A percentile compares a stretch with the other conserved stretches of the same genome.
Evolutionary conservation across 2,888 invertebrate genomes (phyloP).

Genomic region (Stratiomys singularior): DNA sequence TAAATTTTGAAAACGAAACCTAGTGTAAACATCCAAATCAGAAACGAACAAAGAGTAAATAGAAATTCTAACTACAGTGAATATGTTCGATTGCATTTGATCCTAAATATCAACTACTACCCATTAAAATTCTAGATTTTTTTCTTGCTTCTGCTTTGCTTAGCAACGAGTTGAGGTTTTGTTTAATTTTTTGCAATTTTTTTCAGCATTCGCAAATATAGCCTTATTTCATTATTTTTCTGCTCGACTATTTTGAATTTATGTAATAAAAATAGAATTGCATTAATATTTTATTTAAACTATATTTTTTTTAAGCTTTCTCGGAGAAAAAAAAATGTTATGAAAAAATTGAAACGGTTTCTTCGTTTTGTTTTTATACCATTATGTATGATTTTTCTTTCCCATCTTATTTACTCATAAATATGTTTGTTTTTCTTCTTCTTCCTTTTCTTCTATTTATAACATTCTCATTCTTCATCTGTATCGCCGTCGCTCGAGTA

Average conservation of each 20-base stretch:
- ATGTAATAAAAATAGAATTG: constrained; percentile 47
- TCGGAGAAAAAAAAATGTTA: constrained; percentile 11
- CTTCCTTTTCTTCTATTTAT: constrained; percentile 3
- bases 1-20: not conserved
- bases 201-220: not conserved
- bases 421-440: constrained; percentile 30
- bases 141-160: constrained; percentile 9
- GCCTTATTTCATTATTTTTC: not conserved
- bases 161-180: constrained; percentile 19
- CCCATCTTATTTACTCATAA: not conserved
- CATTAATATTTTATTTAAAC: constrained; percentile 43
- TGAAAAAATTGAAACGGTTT: constrained; percentile 35
- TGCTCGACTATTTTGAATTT: constrained; percentile 28
- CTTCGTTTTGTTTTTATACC: constrained; percentile 10
- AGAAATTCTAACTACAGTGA: constrained; percentile 28
- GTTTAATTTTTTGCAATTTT: too few species aligned
- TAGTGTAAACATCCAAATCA: not conserved
- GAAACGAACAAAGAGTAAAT: not conserved
- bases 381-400: constrained; percentile 21
- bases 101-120: constrained; percentile 28
- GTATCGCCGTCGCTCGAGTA: constrained; percentile 87
- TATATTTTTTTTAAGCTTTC: constrained; percentile 45
- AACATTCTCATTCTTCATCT: constrained; percentile 81
- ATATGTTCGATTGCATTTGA: constrained; percentile 28
- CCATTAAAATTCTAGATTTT: constrained; percentile 35